A percentile compares a stretch with the other conserved stretches of the same genome.
Evolutionary conservation across 2,113 vertebrate species (phyloP).

Genomic region (Tragelaphus scriptus): DNA sequence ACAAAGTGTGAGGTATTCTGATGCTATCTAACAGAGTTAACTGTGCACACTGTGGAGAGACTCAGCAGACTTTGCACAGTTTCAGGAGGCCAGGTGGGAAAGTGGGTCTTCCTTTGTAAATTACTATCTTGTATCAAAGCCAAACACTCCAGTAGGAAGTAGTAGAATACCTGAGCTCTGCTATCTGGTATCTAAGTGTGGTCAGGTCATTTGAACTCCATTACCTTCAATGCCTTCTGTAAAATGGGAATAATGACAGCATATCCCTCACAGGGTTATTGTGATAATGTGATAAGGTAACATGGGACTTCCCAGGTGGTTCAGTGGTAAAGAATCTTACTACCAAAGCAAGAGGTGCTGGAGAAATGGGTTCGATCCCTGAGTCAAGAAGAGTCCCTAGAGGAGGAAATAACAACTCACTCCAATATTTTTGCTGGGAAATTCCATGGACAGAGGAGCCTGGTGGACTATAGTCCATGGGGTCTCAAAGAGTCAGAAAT

Average conservation of each 20-base stretch:
- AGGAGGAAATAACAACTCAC: not conserved
- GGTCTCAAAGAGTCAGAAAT: not conserved
- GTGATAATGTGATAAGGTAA: not conserved
- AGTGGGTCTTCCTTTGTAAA: not conserved
- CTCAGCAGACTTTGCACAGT: not conserved
- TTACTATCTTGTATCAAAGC: not conserved
- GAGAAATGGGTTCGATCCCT: not conserved
- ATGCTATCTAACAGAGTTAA: no score
- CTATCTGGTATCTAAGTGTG: not conserved
- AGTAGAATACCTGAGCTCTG: not conserved
- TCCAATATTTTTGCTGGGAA: not conserved
- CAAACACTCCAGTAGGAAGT: not conserved
- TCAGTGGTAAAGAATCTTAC: not conserved
- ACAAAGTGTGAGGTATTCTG: not conserved
- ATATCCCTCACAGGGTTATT: not conserved
- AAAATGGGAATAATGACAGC: not conserved
- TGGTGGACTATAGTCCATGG: not conserved
- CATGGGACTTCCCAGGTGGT: not conserved
- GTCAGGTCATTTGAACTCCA: not conserved
- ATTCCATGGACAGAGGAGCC: not conserved
- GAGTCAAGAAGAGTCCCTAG: not conserved
- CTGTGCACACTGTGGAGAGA: rapidly evolving
- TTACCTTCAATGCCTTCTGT: not conserved
- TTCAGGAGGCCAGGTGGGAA: not conserved
- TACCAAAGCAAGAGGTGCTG: not conserved